phyloP scores from a whole-genome alignment of 37 sponge, comb jelly and placozoan species.

The Cliona cf. orientalis region DNA sequence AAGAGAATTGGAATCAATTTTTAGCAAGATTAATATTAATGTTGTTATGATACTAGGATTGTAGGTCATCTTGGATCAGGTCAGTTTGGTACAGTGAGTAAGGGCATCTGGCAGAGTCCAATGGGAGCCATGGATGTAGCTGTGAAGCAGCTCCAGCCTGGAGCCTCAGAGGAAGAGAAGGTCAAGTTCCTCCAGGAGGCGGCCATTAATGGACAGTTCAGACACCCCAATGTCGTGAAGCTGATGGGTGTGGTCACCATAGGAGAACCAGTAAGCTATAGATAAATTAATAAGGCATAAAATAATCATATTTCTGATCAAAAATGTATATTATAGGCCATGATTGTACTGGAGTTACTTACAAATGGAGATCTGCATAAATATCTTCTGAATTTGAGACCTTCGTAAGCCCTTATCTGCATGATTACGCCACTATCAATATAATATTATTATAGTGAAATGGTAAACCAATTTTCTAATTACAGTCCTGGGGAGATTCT shows the following conservation, averaged over 20 bases:
- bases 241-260: constrained; percentile 70
- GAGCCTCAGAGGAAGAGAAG: constrained; percentile 49
- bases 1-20: too few species aligned
- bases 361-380: constrained; percentile 53
- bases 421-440: too few species aligned
- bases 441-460: too few species aligned
- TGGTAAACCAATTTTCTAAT: too few species aligned
- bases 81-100: constrained; percentile 68
- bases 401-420: constrained; percentile 35
- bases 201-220: constrained; percentile 74
- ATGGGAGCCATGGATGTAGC: constrained; percentile 39
- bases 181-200: constrained; percentile 72
- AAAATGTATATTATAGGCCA: constrained; percentile 22
- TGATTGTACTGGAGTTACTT: constrained; percentile 70
- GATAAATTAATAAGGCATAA: not conserved
- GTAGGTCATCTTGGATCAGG: constrained; percentile 47
- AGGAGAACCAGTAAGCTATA: constrained; percentile 64
- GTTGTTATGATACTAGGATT: too few species aligned
- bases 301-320: not conserved
- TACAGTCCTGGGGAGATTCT: too few species aligned
- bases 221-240: constrained; percentile 59
- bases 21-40: too few species aligned
- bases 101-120: constrained; percentile 44
- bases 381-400: constrained; percentile 31
- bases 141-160: constrained; percentile 44